Evolutionary conservation across 2,888 invertebrate species (phyloP).

Genomic region (Synergus japonicus): DNA sequence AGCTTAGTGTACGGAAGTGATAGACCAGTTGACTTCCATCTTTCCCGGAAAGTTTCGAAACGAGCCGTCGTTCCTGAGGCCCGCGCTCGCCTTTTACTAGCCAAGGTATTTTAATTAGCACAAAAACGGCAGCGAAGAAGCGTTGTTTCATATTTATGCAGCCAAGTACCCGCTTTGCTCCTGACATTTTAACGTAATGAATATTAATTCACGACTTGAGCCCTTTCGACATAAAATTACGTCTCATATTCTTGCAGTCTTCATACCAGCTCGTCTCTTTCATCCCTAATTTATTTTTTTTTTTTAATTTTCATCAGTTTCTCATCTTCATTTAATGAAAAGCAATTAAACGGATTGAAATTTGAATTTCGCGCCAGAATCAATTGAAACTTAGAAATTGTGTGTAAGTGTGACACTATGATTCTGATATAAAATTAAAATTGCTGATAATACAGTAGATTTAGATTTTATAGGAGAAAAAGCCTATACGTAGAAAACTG

Average conservation of each 20-base stretch:
- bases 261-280: not conserved
- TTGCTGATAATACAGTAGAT: not conserved
- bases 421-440: not conserved
- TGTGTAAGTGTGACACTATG: not conserved
- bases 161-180: conserved; percentile 55
- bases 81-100: conserved; percentile 43
- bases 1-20: not conserved
- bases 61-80: conserved; percentile 35
- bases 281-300: not conserved
- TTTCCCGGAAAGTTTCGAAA: conserved; percentile 41
- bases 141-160: conserved; percentile 68
- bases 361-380: not conserved
- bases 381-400: not conserved
- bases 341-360: not conserved
- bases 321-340: not conserved
- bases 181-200: conserved; percentile 66
- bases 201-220: conserved; percentile 68
- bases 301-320: not conserved
- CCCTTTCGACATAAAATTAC: conserved; percentile 35
- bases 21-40: conserved; percentile 41
- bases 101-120: conserved; percentile 73
- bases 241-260: conserved; percentile 22
- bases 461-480: not conserved
- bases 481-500: conserved; percentile 38
- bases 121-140: conserved; percentile 60